Evolutionary conservation across 2,113 vertebrate species (phyloP).

Genomic region (Austrofundulus limnaeus): DNA sequence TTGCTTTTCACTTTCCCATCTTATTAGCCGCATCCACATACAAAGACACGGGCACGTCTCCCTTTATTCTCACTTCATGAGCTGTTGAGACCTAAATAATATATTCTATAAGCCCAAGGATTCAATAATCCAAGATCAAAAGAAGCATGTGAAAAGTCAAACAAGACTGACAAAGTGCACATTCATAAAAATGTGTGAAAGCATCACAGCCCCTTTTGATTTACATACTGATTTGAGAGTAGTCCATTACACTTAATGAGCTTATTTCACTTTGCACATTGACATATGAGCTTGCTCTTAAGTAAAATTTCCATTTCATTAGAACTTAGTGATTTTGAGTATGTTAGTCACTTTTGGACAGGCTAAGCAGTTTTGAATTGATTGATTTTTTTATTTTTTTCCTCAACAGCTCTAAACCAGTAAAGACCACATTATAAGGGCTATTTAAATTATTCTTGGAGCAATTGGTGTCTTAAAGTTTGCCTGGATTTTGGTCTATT

Average conservation of each 20-base stretch:
- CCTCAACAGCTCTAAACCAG: conserved; percentile 26
- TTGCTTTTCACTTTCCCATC: conserved; percentile 13
- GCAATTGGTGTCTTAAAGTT: conserved; percentile 32
- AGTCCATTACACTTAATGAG: conserved; percentile 50
- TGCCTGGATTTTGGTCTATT: conserved; percentile 42
- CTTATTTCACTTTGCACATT: conserved; percentile 52
- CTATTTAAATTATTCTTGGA: conserved; percentile 21
- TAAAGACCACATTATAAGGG: conserved; percentile 19
- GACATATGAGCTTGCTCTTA: conserved; percentile 45
- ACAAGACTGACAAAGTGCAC: not conserved
- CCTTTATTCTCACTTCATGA: not conserved
- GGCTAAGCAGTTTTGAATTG: conserved; percentile 26
- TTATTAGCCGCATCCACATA: not conserved
- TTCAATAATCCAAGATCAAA: conserved; percentile 4
- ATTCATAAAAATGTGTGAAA: conserved; percentile 16
- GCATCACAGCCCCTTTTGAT: conserved; percentile 35
- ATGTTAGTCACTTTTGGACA: conserved; percentile 24
- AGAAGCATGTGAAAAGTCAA: conserved; percentile 10
- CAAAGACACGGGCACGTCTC: not conserved
- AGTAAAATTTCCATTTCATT: conserved; percentile 48
- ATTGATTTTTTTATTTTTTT: conserved; percentile 15
- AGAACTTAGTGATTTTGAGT: conserved; percentile 32
- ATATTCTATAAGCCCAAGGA: not conserved
- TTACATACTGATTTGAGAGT: conserved; percentile 39
- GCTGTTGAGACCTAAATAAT: not conserved